phyloP scores from a whole-genome alignment of 2,113 vertebrate species.

The Acanthisitta chloris region DNA sequence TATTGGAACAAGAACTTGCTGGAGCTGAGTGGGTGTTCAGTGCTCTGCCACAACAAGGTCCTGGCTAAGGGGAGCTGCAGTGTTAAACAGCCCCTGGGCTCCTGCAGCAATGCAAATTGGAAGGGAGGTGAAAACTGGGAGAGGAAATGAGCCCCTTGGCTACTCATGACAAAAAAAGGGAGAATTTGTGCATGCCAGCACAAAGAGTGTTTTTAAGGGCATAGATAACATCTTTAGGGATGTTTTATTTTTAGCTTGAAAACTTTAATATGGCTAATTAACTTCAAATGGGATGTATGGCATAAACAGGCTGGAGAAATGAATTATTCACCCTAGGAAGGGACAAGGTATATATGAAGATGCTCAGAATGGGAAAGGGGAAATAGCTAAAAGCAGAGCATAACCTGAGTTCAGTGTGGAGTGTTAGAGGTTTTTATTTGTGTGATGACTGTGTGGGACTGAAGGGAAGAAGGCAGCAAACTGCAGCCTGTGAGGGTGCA shows the following conservation, averaged over 20 bases:
- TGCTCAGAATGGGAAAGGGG: background rate
- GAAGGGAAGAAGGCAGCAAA: background rate
- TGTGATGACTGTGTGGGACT: background rate
- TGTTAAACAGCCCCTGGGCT: background rate
- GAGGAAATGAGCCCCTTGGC: background rate
- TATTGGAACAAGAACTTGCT: background rate
- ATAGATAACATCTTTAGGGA: background rate
- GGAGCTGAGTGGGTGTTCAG: background rate
- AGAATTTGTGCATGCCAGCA: background rate
- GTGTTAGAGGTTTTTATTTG: background rate
- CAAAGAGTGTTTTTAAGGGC: background rate
- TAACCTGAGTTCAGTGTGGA: background rate
- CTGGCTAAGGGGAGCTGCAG: background rate
- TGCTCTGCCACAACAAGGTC: background rate
- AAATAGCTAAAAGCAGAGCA: background rate
- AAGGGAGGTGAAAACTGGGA: background rate
- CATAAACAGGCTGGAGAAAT: slow-evolving; percentile 33
- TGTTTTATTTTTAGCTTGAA: slow-evolving; percentile 41
- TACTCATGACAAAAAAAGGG: background rate
- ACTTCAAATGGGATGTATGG: background rate
- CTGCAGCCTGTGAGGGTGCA: background rate
- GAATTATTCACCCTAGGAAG: slow-evolving; percentile 45
- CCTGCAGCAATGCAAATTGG: background rate
- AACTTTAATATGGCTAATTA: background rate
- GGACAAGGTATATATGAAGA: background rate